Percentiles rank a stretch among this genome's conserved stretches.
Conservation (phyloP, 2,113 vertebrate species). For the Osmerus eperlanus region DNA sequence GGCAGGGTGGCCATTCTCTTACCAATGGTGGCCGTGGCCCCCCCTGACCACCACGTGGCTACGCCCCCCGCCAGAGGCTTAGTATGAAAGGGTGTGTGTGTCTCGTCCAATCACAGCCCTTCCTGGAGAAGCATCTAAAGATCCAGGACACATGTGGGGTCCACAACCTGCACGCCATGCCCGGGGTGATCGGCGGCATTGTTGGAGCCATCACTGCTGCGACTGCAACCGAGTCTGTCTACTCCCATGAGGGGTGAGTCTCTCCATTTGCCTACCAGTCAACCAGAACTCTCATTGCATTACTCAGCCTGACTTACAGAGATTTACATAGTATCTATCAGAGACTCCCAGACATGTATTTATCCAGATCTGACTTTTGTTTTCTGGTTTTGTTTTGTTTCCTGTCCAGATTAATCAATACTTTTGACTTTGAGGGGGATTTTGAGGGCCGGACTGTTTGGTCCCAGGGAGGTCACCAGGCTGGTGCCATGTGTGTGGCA, state of each 20-base stretch:
- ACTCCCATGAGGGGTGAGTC: conserved; percentile 79
- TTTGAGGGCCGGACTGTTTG: conserved; percentile 46
- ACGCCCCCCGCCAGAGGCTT: background rate
- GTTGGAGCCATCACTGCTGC: conserved; percentile 86
- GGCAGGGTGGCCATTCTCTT: too few species aligned
- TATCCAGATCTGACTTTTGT: background rate
- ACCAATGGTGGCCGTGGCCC: too few species aligned
- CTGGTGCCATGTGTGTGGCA: conserved; percentile 81
- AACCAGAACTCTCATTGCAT: background rate
- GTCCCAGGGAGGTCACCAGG: conserved; percentile 84
- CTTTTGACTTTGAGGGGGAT: conserved; percentile 65
- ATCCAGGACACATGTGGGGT: conserved; percentile 94
- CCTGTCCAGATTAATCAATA: conserved; percentile 68
- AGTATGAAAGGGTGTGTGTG: conserved; percentile 69
- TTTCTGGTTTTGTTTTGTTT: conserved; percentile 11
- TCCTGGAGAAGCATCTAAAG: conserved; percentile 79
- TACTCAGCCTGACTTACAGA: too few species aligned
- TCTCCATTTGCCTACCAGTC: background rate
- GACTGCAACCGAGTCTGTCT: conserved; percentile 67
- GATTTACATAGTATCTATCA: too few species aligned
- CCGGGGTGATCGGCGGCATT: conserved; percentile 87
- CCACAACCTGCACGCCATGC: conserved; percentile 91
- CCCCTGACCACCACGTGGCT: too few species aligned
- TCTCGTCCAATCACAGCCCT: conserved; percentile 71
- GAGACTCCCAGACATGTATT: background rate